Base-by-base conservation (phyloP, 2,797 vertebrate genomes). In the Coilia nasus region DNA sequence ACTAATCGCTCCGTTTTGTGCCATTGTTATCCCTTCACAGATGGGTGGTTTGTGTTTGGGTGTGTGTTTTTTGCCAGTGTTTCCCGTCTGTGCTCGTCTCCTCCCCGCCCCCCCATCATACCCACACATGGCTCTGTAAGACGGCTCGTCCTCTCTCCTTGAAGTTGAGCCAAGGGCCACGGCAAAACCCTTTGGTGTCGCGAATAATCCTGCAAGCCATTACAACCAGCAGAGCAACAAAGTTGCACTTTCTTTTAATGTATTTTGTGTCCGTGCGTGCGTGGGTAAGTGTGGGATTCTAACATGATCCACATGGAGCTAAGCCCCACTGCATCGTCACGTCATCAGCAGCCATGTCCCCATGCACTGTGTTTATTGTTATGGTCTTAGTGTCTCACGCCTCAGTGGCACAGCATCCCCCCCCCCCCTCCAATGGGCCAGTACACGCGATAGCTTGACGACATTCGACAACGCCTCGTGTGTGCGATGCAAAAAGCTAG, bases 41-140 rank as follows among this genome's bases (percentile, higher is more conserved):
- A 67, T 67, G 50, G 21, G 85, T 87, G 23, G 85, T 87, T 89
- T 90, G 85, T 84, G 84, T 35, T 85, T 90, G 82, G 90, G 83
- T 85, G 50, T 84, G 86, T 44, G 25, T 54, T 23, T 41, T 41
- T 54, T 9, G 50, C 50, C 50, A 54, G 50, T 54, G 2, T 54
- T 54, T 54, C 9, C 9, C 1, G 50, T 54, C 50, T 10, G 50
- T 9, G 50, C 14, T 54, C 9, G 50, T 54, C 50, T 54, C 50
- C 50, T 54, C 14, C 7, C 50, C 7, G n/a, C n/a, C n/a, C 9
- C 50, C 14, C 7, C 50, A 54, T 10, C 50, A 9, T 54, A 54
- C 14, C 50, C 50, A 54, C 50, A 54, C 14, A n/a, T n/a, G 50
- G 9, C 50, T 54, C 9, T 54, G 50, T 54, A 9, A 54, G 50